Evolutionary conservation across 2,888 invertebrate species (phyloP), one percentile per base, ranked within the genome.

Genomic region (Elmis aenea): DNA sequence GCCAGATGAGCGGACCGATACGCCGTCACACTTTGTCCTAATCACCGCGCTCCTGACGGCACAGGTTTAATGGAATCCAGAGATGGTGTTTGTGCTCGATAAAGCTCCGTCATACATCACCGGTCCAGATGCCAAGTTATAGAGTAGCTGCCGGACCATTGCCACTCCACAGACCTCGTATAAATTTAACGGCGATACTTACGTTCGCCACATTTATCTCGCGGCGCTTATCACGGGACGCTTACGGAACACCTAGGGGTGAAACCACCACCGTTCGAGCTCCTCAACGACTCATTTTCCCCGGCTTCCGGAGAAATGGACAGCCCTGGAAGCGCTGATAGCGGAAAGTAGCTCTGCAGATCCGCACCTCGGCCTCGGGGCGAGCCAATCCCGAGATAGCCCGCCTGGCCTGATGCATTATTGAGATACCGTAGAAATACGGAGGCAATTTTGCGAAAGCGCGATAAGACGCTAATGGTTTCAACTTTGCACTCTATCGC

Each of bases 401-500:
- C 41, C 37, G 36, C 34, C 39, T 33, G 38, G 47, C 46, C 52
- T 50, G 59, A 59, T 59, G 56, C 58, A 61, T 59, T 57, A 59
- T 57, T 59, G 57, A 58, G 58, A 56, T 58, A 59, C 50, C 51
- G 50, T 61, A 59, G 66, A 71, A 71, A 71, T 72, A 71, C 69
- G 68, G 68, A 60, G 61, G 69, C 69, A 69, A 69, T 71, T 69
- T 61, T 59, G 61, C 55, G 55, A 57, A 54, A 58, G 62, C 58
- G 62, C 69, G 72, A 71, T 71, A 71, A 71, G 70, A 70, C 70
- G 70, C 63, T 73, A 73, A 73, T 72, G 71, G 71, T 64, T 70
- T 70, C 73, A 72, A 73, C 71, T 73, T 73, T 71, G 69, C 73
- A 73, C 73, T 72, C 73, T 70, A 72, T 72, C 70, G 67, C 40